Evolutionary conservation across 2,797 vertebrate genomes (phyloP).

Genomic region (Orestias chungarensis): DNA sequence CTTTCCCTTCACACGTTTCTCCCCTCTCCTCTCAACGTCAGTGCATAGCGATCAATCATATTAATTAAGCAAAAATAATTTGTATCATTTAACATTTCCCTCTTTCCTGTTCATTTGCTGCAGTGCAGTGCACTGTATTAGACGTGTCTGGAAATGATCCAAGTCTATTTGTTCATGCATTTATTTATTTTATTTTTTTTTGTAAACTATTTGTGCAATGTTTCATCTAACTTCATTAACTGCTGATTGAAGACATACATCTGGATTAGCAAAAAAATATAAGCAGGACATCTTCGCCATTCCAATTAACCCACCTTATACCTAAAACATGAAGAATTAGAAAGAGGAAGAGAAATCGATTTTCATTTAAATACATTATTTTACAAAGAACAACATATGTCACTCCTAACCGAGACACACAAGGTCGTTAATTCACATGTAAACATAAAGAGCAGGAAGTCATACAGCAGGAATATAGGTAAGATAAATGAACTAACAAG

Average conservation of each 20-base stretch:
- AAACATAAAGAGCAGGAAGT: constrained; percentile 46
- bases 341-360: constrained; percentile 43
- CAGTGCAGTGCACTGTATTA: constrained; percentile 58
- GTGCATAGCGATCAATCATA: constrained; percentile 98
- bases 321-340: constrained; percentile 46
- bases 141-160: constrained; percentile 64
- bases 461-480: constrained; percentile 42
- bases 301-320: constrained; percentile 47
- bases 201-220: constrained; percentile 41
- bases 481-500: constrained; percentile 71
- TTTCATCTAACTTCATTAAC: constrained; percentile 71
- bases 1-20: constrained; percentile 97
- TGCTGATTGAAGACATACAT: constrained; percentile 59
- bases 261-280: constrained; percentile 57
- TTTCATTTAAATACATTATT: constrained; percentile 54
- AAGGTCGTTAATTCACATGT: constrained; percentile 47
- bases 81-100: constrained; percentile 83
- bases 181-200: constrained; percentile 35
- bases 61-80: constrained; percentile 90
- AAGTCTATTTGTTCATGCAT: constrained; percentile 59
- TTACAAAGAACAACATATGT: constrained; percentile 35
- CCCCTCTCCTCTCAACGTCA: constrained; percentile 93
- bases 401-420: constrained; percentile 37
- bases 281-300: constrained; percentile 40
- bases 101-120: constrained; percentile 74